A percentile compares a stretch with the other conserved stretches of the same genome.
Evolutionary conservation across 2,797 vertebrate species (phyloP).

Genomic region (Halcyon badia): DNA sequence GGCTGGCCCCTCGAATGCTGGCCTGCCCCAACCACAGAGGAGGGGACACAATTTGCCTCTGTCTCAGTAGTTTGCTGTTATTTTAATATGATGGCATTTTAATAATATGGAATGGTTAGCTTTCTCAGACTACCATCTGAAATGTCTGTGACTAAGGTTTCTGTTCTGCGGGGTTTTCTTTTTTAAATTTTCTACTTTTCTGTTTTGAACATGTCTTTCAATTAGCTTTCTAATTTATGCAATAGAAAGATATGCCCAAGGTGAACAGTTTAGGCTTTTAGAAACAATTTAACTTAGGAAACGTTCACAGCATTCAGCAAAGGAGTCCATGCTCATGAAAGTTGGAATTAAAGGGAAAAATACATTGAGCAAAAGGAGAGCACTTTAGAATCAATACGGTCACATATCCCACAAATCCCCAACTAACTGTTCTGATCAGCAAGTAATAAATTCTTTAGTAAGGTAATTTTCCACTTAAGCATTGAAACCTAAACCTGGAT

Average conservation of each 20-base stretch:
- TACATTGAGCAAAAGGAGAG: neutral
- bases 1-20: neutral
- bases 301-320: constrained; percentile 18
- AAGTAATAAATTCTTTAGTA: constrained; percentile 11
- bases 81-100: constrained; percentile 51
- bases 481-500: neutral
- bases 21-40: constrained; percentile 14
- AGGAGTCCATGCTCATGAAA: neutral
- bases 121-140: constrained; percentile 5
- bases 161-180: neutral
- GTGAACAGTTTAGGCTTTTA: neutral
- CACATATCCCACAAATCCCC: neutral
- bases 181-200: neutral
- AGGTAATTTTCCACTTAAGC: constrained; percentile 23
- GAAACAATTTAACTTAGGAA: neutral
- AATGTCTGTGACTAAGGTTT: neutral
- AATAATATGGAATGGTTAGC: constrained; percentile 44
- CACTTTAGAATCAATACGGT: neutral
- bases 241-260: neutral
- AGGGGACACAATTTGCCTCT: neutral
- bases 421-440: constrained; percentile 2
- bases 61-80: neutral
- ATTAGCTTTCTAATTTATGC: constrained; percentile 1
- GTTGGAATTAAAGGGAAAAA: constrained; percentile 48
- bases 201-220: neutral